These are phyloP conservation scores for Leucosticte australis DNA, from an alignment of 2,113 vertebrate species.

Conservation along the genomic window DNA sequence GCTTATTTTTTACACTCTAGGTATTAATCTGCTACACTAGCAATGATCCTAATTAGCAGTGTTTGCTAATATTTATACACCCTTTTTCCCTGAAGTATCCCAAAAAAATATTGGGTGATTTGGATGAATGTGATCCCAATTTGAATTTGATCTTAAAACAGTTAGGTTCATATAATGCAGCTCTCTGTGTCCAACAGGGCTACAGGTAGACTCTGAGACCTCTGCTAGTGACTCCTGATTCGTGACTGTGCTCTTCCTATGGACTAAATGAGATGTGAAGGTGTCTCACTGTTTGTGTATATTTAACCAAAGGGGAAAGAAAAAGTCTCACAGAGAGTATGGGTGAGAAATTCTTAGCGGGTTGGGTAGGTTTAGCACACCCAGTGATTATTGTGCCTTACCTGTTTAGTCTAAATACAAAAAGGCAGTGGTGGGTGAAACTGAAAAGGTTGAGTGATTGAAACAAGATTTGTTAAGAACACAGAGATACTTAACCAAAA, in stretches of 20 bases:
- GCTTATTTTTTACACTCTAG: neutral
- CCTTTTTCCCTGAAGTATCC: neutral
- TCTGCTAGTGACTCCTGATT: neutral
- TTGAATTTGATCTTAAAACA: neutral
- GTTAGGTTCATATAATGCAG: neutral
- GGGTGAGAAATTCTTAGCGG: neutral
- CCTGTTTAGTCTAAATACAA: neutral
- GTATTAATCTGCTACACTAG: neutral
- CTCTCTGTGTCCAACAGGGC: neutral
- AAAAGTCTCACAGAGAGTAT: neutral
- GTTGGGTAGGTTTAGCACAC: neutral
- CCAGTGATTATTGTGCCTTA: neutral
- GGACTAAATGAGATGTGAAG: neutral
- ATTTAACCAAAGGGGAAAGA: neutral
- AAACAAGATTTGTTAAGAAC: neutral
- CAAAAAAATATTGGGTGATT: neutral
- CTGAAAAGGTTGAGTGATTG: neutral
- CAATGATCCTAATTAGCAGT: neutral
- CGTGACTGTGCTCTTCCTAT: rapidly evolving
- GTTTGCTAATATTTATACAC: neutral
- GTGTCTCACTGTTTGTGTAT: neutral
- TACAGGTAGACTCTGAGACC: neutral
- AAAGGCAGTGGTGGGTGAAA: neutral
- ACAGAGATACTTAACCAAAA: neutral
- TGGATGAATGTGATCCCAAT: neutral